Evolutionary conservation across 1,140 invertebrate genomes (phyloP).

Genomic region (Zaprionus kolodkinae): DNA sequence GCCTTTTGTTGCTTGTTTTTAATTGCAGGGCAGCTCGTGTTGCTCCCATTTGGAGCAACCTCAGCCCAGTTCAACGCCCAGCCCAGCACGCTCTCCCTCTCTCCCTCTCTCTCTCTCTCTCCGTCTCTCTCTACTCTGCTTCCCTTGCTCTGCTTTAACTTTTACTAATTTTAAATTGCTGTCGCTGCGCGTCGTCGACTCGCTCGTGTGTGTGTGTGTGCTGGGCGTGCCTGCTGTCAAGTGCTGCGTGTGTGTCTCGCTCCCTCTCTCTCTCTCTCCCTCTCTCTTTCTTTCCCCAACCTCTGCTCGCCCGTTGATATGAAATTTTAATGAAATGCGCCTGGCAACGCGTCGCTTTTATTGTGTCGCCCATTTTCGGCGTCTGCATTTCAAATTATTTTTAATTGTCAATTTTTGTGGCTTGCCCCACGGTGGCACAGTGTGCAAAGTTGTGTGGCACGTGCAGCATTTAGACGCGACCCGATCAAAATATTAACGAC

Average conservation of each 20-base stretch:
- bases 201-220: constrained; percentile 12
- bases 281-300: constrained; percentile 31
- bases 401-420: constrained; percentile 73
- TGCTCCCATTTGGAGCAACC: constrained; percentile 56
- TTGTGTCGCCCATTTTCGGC: constrained; percentile 45
- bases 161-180: constrained; percentile 79
- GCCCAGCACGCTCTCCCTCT: background rate
- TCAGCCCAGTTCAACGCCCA: constrained; percentile 23
- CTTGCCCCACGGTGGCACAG: background rate
- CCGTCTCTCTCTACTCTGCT: constrained; percentile 13
- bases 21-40: constrained; percentile 70
- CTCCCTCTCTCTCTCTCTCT: background rate
- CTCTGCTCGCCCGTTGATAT: constrained; percentile 54
- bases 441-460: background rate
- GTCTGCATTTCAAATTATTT: constrained; percentile 78
- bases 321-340: constrained; percentile 79
- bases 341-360: constrained; percentile 34
- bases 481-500: constrained; percentile 78
- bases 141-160: constrained; percentile 60
- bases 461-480: constrained; percentile 23
- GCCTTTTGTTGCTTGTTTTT: constrained; percentile 43
- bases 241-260: background rate
- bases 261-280: constrained; percentile 1
- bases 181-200: constrained; percentile 17
- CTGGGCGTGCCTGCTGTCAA: constrained; percentile 37